Base-by-base conservation (phyloP, 2,888 invertebrate species). In the Gibbula magus region DNA sequence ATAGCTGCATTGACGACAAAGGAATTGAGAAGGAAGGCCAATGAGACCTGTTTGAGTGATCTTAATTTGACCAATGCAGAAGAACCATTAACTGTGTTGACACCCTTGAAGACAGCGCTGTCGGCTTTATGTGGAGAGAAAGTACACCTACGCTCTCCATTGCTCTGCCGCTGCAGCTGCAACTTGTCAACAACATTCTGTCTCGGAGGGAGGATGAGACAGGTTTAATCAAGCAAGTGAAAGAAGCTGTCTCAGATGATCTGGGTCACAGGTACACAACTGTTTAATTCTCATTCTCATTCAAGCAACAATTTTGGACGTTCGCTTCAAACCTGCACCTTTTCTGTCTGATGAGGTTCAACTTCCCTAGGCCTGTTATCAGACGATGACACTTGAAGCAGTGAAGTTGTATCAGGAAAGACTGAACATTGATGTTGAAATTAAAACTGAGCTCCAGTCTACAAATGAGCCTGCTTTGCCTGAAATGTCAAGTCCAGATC, bases 141-240 rank as follows among this genome's bases (percentile, higher is more conserved):
- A n/a, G 13, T 52, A n/a, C n/a, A 2, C 84, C 81, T 25, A 84
- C 84, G 18, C 35, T 82, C 0, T 80, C 81, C 32, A 76, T 82
- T 16, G 80, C 82, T 52, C 75, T 61, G 13, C 82, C 81, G 10
- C 45, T 83, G 13, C 77, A 79, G 29, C 10, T 75, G 16, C 67
- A 75, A 20, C 52, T 83, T 13, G 0, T 45, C 4, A 70, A 56
- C 52, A 29, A 25, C 16, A n/a, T 79, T 16, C 67, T 80, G 75
- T 5, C 29, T 10, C 32, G n/a, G 20, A 54, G 53, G n/a, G n/a
- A n/a, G 10, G 75, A 70, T n/a, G 35, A 29, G 35, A 73, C 35
- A 18, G 39, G 2, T 18, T 22, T 73, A 5, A 13, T 75, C 22
- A 3, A 20, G 8, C 2, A 53, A 3, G n/a, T 29, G 32, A 75